Conservation (phyloP, 2,888 invertebrate genomes). For the Andrena hattorfiana region DNA sequence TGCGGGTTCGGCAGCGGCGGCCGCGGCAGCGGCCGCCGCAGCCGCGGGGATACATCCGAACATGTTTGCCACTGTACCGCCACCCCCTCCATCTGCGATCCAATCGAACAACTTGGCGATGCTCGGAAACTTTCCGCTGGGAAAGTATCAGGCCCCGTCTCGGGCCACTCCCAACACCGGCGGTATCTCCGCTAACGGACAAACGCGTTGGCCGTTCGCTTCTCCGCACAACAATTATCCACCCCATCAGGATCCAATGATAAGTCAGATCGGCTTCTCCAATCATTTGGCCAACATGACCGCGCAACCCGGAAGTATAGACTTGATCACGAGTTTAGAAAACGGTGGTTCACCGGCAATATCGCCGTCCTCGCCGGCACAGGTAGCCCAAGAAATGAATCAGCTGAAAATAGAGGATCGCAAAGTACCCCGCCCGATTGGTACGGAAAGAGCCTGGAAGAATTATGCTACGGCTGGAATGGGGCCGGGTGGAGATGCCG, state of each 20-base stretch:
- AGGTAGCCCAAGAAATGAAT: constrained; percentile 81
- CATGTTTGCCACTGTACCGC: constrained; percentile 80
- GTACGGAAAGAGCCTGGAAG: constrained; percentile 93
- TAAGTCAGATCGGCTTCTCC: constrained; percentile 80
- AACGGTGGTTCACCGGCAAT: constrained; percentile 85
- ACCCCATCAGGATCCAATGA: constrained; percentile 81
- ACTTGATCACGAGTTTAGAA: constrained; percentile 83
- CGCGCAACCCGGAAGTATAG: constrained; percentile 77
- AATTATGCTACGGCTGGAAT: constrained; percentile 82
- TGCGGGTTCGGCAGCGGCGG: constrained; percentile 69
- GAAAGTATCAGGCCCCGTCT: constrained; percentile 79
- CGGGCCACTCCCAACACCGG: constrained; percentile 73
- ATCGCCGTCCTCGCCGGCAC: constrained; percentile 86
- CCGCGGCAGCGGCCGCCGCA: constrained; percentile 25
- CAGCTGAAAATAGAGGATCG: constrained; percentile 85
- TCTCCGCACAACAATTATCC: constrained; percentile 79
- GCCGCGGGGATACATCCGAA: constrained; percentile 78
- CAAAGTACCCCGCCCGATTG: constrained; percentile 91
- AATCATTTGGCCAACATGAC: constrained; percentile 80
- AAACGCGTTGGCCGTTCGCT: constrained; percentile 83
- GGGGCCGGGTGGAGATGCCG: constrained; percentile 81
- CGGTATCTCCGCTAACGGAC: constrained; percentile 78
- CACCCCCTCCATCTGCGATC: constrained; percentile 78
- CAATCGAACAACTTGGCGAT: constrained; percentile 80
- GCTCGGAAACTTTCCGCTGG: constrained; percentile 80